These are phyloP conservation scores for Beaufortia kweichowensis DNA, from an alignment of 2,113 vertebrate species.

Conservation along the genomic window DNA sequence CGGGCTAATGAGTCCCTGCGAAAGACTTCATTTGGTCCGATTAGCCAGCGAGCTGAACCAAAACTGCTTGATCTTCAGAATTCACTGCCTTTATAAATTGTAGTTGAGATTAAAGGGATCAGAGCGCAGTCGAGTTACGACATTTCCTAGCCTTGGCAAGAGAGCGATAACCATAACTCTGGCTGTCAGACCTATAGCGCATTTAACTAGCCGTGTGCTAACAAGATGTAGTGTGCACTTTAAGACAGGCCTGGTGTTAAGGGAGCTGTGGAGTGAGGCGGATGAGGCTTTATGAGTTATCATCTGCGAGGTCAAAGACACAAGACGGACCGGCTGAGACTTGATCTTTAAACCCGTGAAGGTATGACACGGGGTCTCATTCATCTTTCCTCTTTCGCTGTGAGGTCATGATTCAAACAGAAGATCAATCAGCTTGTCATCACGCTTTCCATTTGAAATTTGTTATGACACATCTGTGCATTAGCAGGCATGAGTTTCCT, in stretches of 20 bases:
- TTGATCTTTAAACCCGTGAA: constrained; percentile 14
- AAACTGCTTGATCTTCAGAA: neutral
- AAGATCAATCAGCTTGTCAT: neutral
- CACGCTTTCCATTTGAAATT: neutral
- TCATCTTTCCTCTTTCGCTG: neutral
- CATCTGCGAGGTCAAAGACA: constrained; percentile 39
- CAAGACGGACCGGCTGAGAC: constrained; percentile 16
- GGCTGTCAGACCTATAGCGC: constrained; percentile 19
- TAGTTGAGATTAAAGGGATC: constrained; percentile 14
- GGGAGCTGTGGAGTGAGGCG: constrained; percentile 17
- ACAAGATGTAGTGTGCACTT: constrained; percentile 21
- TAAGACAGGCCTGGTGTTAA: neutral
- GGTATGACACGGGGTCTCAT: constrained; percentile 6
- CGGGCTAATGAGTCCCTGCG: constrained; percentile 5
- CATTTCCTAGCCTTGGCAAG: constrained; percentile 28
- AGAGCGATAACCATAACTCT: constrained; percentile 19
- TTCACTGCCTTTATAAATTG: constrained; percentile 1
- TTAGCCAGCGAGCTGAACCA: neutral
- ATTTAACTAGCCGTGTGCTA: constrained; percentile 22
- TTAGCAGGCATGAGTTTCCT: neutral
- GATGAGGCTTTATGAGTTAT: constrained; percentile 26
- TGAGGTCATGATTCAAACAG: constrained; percentile 1
- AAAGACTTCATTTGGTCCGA: neutral
- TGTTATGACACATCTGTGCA: neutral
- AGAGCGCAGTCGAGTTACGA: neutral